phyloP scores from a whole-genome alignment of 2,888 invertebrate genomes.

The Brenthis ino region DNA sequence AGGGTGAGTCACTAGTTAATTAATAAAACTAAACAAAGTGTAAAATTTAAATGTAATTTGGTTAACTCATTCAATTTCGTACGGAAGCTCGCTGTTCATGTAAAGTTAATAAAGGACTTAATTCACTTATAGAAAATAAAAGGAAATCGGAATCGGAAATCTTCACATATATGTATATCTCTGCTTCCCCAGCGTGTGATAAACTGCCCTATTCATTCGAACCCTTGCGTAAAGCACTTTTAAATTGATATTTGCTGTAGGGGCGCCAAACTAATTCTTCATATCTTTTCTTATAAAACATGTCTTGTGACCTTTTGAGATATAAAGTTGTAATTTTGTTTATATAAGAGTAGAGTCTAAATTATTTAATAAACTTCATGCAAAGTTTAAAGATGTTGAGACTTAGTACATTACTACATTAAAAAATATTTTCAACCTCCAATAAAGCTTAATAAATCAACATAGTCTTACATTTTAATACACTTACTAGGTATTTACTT shows the following conservation, averaged over 20 bases:
- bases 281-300: background rate
- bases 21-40: no score
- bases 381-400: no score
- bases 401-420: no score
- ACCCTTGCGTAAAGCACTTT: conserved; percentile 45
- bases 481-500: no score
- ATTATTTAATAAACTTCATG: no score
- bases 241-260: conserved; percentile 48
- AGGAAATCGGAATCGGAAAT: conserved; percentile 10
- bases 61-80: background rate
- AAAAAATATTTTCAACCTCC: no score
- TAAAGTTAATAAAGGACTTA: conserved; percentile 10
- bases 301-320: no score
- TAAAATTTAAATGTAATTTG: background rate
- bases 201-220: conserved; percentile 44
- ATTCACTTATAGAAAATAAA: conserved; percentile 13
- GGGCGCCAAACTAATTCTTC: conserved; percentile 21
- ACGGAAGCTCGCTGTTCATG: background rate
- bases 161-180: conserved; percentile 3
- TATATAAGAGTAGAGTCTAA: no score
- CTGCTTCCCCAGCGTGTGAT: conserved; percentile 44
- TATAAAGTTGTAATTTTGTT: no score
- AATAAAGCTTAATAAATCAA: no score
- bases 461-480: no score
- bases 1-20: no score